Base-by-base conservation (phyloP, 2,888 invertebrate species). In the Tetragonisca angustula region DNA sequence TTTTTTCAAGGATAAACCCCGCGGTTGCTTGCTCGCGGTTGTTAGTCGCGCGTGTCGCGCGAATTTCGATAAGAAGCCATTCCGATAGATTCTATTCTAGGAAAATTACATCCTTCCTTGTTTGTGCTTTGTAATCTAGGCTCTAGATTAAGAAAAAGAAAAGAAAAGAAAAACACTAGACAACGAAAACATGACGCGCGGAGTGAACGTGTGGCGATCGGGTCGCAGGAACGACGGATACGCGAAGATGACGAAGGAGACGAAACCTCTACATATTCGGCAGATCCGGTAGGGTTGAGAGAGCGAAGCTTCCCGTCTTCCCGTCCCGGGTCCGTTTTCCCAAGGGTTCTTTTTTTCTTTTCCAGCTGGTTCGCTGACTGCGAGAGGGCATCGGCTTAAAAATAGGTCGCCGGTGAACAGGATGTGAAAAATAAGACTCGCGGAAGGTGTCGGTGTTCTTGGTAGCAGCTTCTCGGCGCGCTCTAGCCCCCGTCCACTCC, bases 321-420 rank as follows among this genome's bases (percentile, higher is more conserved):
- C 52, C 27, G 50, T 32, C 21, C 21, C 69, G 32, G 43, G 32
- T 11, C 36, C 24, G 43, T 72, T 74, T 49, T 52, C 52, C 64
- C 72, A n/a, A 13, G 19, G 49, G 15, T 49, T 62, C 64, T 21
- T 27, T 27, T 27, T 27, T 27, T 27, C 32, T 21, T 21, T 27
- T 19, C 61, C 56, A n/a, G 56, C 24, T n/a, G 19, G 72, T 27
- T n/a, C 49, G 24, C 21, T 15, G 27, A 24, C 64, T 36, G 2
- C 24, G 9, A 24, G 49, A 19, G 77, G 56, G 81, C 77, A 79
- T 83, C 80, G 77, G n/a, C 67, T 81, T 82, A 87, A 85, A 87
- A 84, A 84, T 88, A 85, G 85, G 87, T 85, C 86, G 87, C 49
- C 82, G 79, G 73, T 79, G 77, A 84, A 62, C 81, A 76, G 79